A percentile compares a stretch with the other conserved stretches of the same genome.
Evolutionary conservation across 92 coral and sea anemone species (phyloP).

Genomic region (Zoanthus gigantus): DNA sequence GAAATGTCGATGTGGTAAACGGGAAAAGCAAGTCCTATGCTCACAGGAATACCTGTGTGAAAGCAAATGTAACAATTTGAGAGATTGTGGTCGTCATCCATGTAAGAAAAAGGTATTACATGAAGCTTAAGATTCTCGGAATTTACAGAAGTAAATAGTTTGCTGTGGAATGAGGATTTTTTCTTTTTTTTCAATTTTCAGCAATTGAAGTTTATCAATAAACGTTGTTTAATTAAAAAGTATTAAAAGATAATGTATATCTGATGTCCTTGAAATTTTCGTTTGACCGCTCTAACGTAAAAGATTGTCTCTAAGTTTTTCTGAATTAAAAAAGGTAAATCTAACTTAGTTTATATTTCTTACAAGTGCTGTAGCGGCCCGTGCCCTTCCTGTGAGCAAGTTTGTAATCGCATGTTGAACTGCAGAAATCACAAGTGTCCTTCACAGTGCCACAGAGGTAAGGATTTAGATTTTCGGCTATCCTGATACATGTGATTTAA

Average conservation of each 20-base stretch:
- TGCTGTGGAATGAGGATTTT: too few relatives aligned
- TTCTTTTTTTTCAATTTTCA: too few relatives aligned
- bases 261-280: too few relatives aligned
- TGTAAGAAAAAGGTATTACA: slow-evolving; percentile 84
- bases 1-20: slow-evolving; percentile 91
- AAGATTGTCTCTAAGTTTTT: not conserved
- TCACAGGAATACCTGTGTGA: slow-evolving; percentile 89
- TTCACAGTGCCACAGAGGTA: slow-evolving; percentile 98
- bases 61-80: slow-evolving; percentile 81
- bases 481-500: too few relatives aligned
- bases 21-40: slow-evolving; percentile 87
- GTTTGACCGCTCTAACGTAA: too few relatives aligned
- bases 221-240: too few relatives aligned
- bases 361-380: slow-evolving; percentile 87
- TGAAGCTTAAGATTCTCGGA: too few relatives aligned
- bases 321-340: not conserved
- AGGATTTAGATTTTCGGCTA: not conserved
- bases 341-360: not conserved
- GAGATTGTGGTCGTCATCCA: slow-evolving; percentile 90
- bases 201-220: not conserved
- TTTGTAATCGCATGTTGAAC: slow-evolving; percentile 86
- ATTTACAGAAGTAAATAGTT: too few relatives aligned
- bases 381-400: slow-evolving; percentile 95
- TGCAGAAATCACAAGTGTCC: slow-evolving; percentile 98
- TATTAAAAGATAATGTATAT: too few relatives aligned